Conservation (phyloP, 2,797 vertebrate genomes). For the Helicolenus hilgendorfi region DNA sequence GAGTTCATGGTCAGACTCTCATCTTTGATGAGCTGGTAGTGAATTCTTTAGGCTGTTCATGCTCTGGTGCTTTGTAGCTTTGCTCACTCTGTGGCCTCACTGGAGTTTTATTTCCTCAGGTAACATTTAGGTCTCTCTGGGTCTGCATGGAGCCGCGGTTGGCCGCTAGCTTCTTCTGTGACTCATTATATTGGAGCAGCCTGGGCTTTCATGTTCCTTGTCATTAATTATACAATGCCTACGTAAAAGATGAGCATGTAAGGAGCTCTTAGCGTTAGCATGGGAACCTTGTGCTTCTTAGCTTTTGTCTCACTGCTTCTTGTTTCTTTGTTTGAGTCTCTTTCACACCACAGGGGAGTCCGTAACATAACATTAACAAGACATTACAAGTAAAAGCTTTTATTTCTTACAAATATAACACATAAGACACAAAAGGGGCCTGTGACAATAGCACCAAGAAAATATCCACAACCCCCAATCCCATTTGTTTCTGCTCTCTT, state of each 20-base stretch:
- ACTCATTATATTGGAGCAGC: conserved; percentile 26
- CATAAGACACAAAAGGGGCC: background rate
- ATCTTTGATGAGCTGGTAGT: conserved; percentile 36
- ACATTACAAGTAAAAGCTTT: background rate
- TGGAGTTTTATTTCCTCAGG: background rate
- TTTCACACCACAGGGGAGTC: background rate
- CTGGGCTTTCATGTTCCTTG: conserved; percentile 39
- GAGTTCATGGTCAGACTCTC: conserved; percentile 10
- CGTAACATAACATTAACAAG: background rate
- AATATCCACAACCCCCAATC: background rate
- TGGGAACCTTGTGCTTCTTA: conserved; percentile 7
- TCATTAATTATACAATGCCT: conserved; percentile 81
- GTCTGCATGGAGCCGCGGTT: conserved; percentile 20
- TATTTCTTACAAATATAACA: background rate
- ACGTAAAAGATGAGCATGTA: conserved; percentile 64
- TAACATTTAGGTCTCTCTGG: conserved; percentile 13
- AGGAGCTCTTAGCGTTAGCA: conserved; percentile 55
- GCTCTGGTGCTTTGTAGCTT: conserved; percentile 16
- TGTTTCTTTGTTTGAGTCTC: conserved; percentile 16
- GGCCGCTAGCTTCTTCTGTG: conserved; percentile 20
- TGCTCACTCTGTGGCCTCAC: background rate
- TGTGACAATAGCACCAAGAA: background rate
- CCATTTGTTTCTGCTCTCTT: background rate
- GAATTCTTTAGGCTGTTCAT: background rate
- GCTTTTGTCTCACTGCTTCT: conserved; percentile 7